phyloP scores from a whole-genome alignment of 2,888 invertebrate species.

The Salpingus planirostris region DNA sequence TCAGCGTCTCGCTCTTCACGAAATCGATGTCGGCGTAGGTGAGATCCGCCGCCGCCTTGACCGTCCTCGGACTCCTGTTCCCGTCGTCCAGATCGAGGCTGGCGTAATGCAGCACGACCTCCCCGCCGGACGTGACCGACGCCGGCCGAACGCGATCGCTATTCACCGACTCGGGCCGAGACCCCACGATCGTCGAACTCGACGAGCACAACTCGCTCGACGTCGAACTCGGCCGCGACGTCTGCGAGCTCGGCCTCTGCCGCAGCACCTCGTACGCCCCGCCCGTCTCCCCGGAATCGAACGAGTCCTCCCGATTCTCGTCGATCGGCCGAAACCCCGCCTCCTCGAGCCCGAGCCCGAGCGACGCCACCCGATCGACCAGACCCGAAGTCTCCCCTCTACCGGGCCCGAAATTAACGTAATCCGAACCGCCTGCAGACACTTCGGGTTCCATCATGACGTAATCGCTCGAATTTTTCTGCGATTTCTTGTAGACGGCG shows the following conservation, averaged over 20 bases:
- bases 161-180: slow-evolving; percentile 37
- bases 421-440: slow-evolving; percentile 27
- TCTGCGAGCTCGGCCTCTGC: slow-evolving; percentile 4
- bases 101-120: slow-evolving; percentile 53
- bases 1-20: slow-evolving; percentile 47
- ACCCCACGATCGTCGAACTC: slow-evolving; percentile 35
- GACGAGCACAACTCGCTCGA: slow-evolving; percentile 36
- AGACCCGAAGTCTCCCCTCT: slow-evolving; percentile 47
- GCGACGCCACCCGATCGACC: slow-evolving; percentile 25
- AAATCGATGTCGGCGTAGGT: slow-evolving; percentile 78
- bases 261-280: slow-evolving; percentile 8
- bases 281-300: slow-evolving; percentile 8
- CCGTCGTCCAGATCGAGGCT: slow-evolving; percentile 49
- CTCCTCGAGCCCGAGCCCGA: background rate
- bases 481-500: slow-evolving; percentile 22
- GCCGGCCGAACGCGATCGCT: slow-evolving; percentile 27
- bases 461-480: slow-evolving; percentile 26
- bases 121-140: slow-evolving; percentile 23
- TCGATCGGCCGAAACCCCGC: slow-evolving; percentile 15
- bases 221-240: slow-evolving; percentile 34
- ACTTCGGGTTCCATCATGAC: slow-evolving; percentile 35
- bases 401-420: slow-evolving; percentile 32
- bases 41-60: slow-evolving; percentile 41
- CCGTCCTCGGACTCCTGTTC: slow-evolving; percentile 26
- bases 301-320: too few species aligned